Evolutionary conservation across 2,797 vertebrate genomes (phyloP).

Genomic region (Tangara arthus): DNA sequence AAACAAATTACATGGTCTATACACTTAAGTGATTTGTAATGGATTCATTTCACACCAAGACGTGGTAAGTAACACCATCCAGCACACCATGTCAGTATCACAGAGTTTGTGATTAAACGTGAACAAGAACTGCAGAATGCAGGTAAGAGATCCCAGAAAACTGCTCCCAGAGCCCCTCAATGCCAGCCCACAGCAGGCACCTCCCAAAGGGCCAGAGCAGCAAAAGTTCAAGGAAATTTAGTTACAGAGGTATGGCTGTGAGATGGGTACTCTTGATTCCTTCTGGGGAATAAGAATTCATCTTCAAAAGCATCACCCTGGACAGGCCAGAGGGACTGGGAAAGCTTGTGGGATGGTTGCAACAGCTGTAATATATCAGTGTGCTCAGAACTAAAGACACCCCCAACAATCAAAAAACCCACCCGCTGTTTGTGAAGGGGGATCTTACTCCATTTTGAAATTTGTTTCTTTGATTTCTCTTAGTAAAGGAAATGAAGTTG

Average conservation of each 20-base stretch:
- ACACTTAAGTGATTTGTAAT: slow-evolving; percentile 48
- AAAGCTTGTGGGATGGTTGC: not conserved
- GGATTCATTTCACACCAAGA: slow-evolving; percentile 49
- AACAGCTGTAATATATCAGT: not conserved
- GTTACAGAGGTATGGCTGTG: not conserved
- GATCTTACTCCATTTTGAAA: not conserved
- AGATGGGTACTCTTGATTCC: not conserved
- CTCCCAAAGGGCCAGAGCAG: not conserved
- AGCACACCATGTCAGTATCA: not conserved
- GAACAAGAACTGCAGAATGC: not conserved
- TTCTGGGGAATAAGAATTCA: not conserved
- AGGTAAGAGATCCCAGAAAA: not conserved
- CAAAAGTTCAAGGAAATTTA: not conserved
- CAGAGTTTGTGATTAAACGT: not conserved
- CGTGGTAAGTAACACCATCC: slow-evolving; percentile 17
- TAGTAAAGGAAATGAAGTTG: not conserved
- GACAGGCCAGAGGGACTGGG: not conserved
- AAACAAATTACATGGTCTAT: slow-evolving; percentile 50
- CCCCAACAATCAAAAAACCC: fast-evolving
- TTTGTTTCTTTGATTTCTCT: not conserved
- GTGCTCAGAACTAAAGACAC: not conserved
- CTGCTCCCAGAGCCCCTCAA: not conserved
- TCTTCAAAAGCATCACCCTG: not conserved
- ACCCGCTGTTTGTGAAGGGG: not conserved
- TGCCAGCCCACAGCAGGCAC: not conserved